These are phyloP conservation scores for Tinamus guttatus DNA, from an alignment of 2,113 vertebrate species.

Conservation along the genomic window DNA sequence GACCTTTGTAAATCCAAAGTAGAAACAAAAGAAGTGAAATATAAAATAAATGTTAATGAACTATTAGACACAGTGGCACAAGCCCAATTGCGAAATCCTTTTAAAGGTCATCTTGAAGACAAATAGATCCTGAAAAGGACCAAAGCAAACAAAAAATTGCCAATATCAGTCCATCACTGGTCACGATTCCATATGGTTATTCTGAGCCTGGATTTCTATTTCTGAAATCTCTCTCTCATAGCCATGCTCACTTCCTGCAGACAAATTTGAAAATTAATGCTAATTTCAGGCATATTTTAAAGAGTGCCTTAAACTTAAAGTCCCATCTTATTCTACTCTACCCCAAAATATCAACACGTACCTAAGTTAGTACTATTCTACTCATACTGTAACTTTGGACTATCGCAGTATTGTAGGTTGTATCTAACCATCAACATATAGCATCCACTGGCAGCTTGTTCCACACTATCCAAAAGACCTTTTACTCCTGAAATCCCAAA, in stretches of 20 bases:
- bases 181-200: neutral
- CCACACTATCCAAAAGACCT: neutral
- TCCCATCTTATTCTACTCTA: neutral
- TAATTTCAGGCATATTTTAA: neutral
- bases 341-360: neutral
- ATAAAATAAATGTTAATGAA: neutral
- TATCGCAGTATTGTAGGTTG: neutral
- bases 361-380: neutral
- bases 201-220: neutral
- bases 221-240: neutral
- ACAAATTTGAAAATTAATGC: neutral
- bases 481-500: neutral
- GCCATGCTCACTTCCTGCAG: neutral
- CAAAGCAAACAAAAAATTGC: neutral
- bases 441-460: neutral
- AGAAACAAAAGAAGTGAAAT: neutral
- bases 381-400: neutral
- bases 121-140: neutral
- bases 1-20: neutral
- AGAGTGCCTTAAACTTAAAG: neutral
- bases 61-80: neutral
- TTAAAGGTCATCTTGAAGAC: neutral
- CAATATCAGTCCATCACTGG: neutral
- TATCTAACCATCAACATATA: neutral
- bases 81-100: neutral